Percentiles rank a stretch among this genome's conserved stretches.
Evolutionary conservation across 2,113 vertebrate genomes (phyloP).

Genomic region (Hydrochoerus hydrochaeris): DNA sequence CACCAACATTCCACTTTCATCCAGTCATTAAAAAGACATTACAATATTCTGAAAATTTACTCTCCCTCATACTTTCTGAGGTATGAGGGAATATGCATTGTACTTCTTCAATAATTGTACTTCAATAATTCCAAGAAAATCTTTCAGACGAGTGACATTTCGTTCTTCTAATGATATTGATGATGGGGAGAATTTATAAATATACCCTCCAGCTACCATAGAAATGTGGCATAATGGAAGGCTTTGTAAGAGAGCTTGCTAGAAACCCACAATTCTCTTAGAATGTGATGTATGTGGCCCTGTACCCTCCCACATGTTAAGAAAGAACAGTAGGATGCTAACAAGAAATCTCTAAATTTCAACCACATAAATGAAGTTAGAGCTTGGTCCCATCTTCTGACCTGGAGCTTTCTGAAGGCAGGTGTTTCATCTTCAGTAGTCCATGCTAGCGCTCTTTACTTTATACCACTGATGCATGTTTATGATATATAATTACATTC

Average conservation of each 20-base stretch:
- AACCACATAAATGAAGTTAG: neutral
- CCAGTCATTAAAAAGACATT: neutral
- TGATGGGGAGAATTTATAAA: neutral
- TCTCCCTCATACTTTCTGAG: neutral
- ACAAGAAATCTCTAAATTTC: neutral
- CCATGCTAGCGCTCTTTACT: neutral
- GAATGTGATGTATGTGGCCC: accelerated
- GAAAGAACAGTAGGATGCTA: neutral
- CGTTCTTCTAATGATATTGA: neutral
- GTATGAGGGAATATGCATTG: neutral
- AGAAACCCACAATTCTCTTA: neutral
- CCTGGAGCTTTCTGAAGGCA: neutral
- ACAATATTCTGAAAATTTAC: neutral
- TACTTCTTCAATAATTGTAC: neutral
- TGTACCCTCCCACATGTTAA: neutral
- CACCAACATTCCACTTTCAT: neutral
- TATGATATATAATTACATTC: neutral
- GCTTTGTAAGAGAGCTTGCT: neutral
- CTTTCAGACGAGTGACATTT: accelerated
- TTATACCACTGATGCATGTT: neutral
- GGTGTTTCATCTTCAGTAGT: neutral
- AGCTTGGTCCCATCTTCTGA: neutral
- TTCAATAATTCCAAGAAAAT: neutral
- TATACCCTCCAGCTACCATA: accelerated
- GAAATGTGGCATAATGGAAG: too few species aligned